phyloP scores from a whole-genome alignment of 1,140 invertebrate species.

The Parasteatoda tepidariorum region DNA sequence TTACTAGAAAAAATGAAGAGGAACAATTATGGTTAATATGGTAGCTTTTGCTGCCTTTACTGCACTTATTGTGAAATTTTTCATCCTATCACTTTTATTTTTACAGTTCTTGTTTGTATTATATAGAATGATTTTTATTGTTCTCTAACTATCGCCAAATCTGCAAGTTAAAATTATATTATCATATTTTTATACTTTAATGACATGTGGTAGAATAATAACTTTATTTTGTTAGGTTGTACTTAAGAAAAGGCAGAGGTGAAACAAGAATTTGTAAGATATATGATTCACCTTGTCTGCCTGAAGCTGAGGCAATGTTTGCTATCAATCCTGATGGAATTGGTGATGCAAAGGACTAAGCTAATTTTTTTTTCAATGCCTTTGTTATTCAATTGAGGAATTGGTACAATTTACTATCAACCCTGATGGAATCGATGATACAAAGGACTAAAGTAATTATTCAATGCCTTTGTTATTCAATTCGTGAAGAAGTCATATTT shows the following conservation, averaged over 20 bases:
- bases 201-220: no score
- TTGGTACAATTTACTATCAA: slow-evolving; percentile 98
- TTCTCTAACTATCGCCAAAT: no score
- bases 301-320: slow-evolving; percentile 98
- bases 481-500: slow-evolving; percentile 97
- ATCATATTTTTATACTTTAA: no score
- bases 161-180: no score
- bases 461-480: neutral
- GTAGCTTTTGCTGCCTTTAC: no score
- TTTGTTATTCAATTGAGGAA: no score
- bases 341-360: slow-evolving; percentile 90
- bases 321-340: slow-evolving; percentile 96
- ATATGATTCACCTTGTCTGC: slow-evolving; percentile 98
- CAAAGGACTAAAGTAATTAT: slow-evolving; percentile 77
- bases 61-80: no score
- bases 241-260: slow-evolving; percentile 93
- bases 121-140: no score
- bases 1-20: no score
- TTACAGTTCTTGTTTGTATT: no score
- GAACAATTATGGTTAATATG: no score
- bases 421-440: slow-evolving; percentile 94
- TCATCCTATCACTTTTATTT: no score
- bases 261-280: slow-evolving; percentile 98
- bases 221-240: slow-evolving; percentile 84
- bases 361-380: neutral